Evolutionary conservation across 2,113 vertebrate genomes (phyloP).

Genomic region (Xenopus laevis): DNA sequence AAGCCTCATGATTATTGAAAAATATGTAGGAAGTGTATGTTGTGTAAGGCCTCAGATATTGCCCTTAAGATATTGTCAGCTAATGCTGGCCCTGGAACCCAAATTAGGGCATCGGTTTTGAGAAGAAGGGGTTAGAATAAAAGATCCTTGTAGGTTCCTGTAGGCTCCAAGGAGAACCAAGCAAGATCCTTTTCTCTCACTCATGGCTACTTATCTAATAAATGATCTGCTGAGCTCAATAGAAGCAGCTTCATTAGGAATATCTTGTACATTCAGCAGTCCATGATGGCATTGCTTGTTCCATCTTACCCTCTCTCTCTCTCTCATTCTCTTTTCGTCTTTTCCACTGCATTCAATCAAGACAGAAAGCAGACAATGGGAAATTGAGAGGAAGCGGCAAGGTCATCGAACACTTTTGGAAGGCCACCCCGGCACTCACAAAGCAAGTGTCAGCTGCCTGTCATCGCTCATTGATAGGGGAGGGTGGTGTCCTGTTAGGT

Average conservation of each 20-base stretch:
- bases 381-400: slow-evolving; percentile 34
- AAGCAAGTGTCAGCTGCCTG: slow-evolving; percentile 38
- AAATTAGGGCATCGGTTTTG: too few species aligned
- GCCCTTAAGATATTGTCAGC: too few species aligned
- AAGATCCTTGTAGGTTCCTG: too few species aligned
- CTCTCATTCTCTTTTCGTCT: not conserved
- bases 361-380: slow-evolving; percentile 36
- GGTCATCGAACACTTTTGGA: slow-evolving; percentile 39
- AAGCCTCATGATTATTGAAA: too few species aligned
- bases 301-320: not conserved
- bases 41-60: too few species aligned
- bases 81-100: too few species aligned
- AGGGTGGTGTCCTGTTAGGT: slow-evolving; percentile 36
- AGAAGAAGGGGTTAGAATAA: too few species aligned
- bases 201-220: not conserved
- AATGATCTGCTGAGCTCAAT: slow-evolving; percentile 18
- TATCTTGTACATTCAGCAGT: not conserved
- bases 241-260: slow-evolving; percentile 16
- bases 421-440: not conserved
- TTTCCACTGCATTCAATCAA: slow-evolving; percentile 7
- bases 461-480: slow-evolving; percentile 27
- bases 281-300: not conserved
- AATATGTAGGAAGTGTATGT: too few species aligned
- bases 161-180: not conserved
- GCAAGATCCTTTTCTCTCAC: not conserved